phyloP scores from a whole-genome alignment of 2,797 vertebrate species.

The Lateolabrax maculatus region DNA sequence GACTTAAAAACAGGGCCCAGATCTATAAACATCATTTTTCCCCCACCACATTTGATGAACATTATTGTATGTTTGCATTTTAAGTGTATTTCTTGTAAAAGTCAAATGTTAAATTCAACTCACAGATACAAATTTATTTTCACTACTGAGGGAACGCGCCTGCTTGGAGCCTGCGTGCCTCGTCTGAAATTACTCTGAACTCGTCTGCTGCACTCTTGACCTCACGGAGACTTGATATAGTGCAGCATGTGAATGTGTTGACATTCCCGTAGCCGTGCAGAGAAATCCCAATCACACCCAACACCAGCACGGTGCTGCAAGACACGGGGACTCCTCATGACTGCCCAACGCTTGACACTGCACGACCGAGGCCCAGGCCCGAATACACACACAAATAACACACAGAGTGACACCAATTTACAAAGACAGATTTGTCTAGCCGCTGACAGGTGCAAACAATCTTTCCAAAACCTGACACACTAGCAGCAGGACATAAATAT shows the following conservation, averaged over 20 bases:
- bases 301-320: constrained; percentile 26
- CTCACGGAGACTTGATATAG: constrained; percentile 69
- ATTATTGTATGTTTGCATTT: not conserved
- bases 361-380: not conserved
- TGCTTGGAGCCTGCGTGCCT: constrained; percentile 36
- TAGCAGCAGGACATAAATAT: not conserved
- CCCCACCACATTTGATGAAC: not conserved
- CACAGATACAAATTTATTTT: constrained; percentile 37
- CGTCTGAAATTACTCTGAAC: constrained; percentile 66
- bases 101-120: constrained; percentile 25
- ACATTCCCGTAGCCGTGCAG: constrained; percentile 60
- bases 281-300: constrained; percentile 67
- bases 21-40: not conserved
- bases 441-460: constrained; percentile 31
- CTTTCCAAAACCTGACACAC: constrained; percentile 11
- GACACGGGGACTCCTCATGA: constrained; percentile 28
- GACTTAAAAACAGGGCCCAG: no score
- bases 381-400: constrained; percentile 5
- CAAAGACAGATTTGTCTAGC: constrained; percentile 28
- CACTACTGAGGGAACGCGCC: constrained; percentile 6
- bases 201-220: constrained; percentile 68
- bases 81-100: not conserved
- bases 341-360: constrained; percentile 26
- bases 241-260: constrained; percentile 63
- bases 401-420: constrained; percentile 21